These are phyloP conservation scores for Lanistes nyassanus DNA, from an alignment of 1,140 invertebrate genomes.

Conservation along the genomic window DNA sequence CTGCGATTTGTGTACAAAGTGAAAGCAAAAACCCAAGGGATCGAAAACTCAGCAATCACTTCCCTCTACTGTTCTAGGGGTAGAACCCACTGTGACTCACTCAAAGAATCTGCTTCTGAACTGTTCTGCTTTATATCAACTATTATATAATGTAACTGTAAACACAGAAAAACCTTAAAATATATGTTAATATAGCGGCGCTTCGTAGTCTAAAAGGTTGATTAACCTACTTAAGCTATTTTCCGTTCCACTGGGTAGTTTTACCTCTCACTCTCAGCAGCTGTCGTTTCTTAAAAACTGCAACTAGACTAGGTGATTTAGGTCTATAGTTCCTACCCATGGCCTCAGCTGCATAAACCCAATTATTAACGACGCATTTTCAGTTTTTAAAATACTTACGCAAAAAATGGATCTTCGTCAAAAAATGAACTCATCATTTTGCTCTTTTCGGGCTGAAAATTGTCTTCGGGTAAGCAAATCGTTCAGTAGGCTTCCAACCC, in stretches of 20 bases:
- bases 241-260: not conserved
- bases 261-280: not conserved
- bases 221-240: not conserved
- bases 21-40: too few species aligned
- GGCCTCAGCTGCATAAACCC: not conserved
- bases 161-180: too few species aligned
- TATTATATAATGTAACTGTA: too few species aligned
- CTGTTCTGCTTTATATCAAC: too few species aligned
- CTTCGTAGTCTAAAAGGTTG: not conserved
- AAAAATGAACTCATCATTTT: slow-evolving; percentile 30
- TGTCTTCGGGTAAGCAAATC: too few species aligned
- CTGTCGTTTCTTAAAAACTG: not conserved
- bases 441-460: not conserved
- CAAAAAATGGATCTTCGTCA: slow-evolving; percentile 35
- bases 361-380: not conserved
- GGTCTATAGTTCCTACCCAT: not conserved
- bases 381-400: slow-evolving; percentile 27
- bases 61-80: too few species aligned
- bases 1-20: too few species aligned
- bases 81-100: too few species aligned
- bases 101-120: too few species aligned
- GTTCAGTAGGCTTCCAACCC: not conserved
- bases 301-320: too few species aligned
- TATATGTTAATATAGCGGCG: too few species aligned
- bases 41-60: too few species aligned